phyloP scores from a whole-genome alignment of 2,113 vertebrate species.

The Oryzias celebensis region DNA sequence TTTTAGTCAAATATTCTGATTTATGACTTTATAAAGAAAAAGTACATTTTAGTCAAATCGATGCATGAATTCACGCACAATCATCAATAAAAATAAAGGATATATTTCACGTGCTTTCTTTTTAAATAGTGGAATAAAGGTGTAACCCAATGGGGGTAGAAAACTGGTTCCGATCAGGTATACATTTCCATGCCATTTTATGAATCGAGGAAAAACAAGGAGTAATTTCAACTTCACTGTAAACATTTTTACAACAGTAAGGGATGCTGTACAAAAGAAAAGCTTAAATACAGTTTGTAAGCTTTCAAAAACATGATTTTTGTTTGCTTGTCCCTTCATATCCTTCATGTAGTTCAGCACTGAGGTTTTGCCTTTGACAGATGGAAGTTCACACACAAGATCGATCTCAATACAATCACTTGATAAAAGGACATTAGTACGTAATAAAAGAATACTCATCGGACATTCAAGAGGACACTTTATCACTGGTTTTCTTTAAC shows the following conservation, averaged over 20 bases:
- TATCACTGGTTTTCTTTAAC: constrained; percentile 75
- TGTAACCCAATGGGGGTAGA: constrained; percentile 59
- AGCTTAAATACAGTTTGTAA: constrained; percentile 56
- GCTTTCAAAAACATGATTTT: constrained; percentile 55
- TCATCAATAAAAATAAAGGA: constrained; percentile 24
- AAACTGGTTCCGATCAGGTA: constrained; percentile 62
- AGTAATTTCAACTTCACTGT: constrained; percentile 54
- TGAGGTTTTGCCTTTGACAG: constrained; percentile 62
- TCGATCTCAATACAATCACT: constrained; percentile 71
- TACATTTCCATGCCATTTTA: constrained; percentile 70
- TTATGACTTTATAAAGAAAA: too few relatives aligned
- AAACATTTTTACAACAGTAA: constrained; percentile 56
- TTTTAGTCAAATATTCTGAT: too few relatives aligned
- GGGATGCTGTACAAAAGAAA: constrained; percentile 60
- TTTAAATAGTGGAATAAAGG: constrained; percentile 35
- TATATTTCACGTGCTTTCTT: constrained; percentile 45
- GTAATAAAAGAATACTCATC: constrained; percentile 69
- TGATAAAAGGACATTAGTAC: constrained; percentile 68
- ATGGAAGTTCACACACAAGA: constrained; percentile 68
- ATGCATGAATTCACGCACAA: constrained; percentile 29
- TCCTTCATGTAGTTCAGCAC: constrained; percentile 42
- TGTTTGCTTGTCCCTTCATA: constrained; percentile 2
- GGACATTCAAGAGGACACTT: constrained; percentile 74
- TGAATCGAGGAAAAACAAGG: constrained; percentile 31
- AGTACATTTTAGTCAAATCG: not conserved